Conservation (phyloP, 1,140 invertebrate genomes). For the Formica selysi region DNA sequence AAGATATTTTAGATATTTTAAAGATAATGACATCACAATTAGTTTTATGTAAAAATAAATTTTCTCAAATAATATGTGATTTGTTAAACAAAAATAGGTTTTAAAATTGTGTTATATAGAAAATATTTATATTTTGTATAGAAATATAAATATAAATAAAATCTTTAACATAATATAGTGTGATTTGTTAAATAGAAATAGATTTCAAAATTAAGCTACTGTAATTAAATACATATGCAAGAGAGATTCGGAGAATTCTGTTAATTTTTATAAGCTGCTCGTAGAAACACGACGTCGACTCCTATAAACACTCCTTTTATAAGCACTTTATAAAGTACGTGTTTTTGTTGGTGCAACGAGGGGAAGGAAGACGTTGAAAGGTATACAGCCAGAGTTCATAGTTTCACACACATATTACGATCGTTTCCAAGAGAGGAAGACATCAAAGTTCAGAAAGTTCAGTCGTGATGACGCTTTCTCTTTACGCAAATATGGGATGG, state of each 20-base stretch:
- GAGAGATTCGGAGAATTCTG: neutral
- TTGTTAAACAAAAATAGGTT: no score
- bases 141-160: neutral
- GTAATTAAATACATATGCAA: slow-evolving; percentile 1
- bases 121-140: no score
- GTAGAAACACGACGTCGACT: slow-evolving; percentile 44
- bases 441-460: slow-evolving; percentile 53
- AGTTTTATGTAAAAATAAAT: neutral
- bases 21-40: neutral
- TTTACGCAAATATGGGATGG: slow-evolving; percentile 43
- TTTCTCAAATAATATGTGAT: no score
- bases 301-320: neutral
- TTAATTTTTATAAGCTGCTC: slow-evolving; percentile 23
- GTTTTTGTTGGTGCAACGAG: slow-evolving; percentile 65
- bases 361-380: slow-evolving; percentile 68
- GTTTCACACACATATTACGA: slow-evolving; percentile 68
- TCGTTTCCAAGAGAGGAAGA: slow-evolving; percentile 60
- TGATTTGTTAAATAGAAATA: neutral
- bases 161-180: neutral
- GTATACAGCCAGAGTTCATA: slow-evolving; percentile 67
- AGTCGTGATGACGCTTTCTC: slow-evolving; percentile 28
- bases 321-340: slow-evolving; percentile 47
- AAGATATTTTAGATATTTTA: neutral
- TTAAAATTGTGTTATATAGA: neutral
- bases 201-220: neutral